A percentile compares a stretch with the other conserved stretches of the same genome.
These are phyloP conservation scores for Melanostigma gelatinosum DNA, from an alignment of 2,113 vertebrate species.

Conservation along the genomic window DNA sequence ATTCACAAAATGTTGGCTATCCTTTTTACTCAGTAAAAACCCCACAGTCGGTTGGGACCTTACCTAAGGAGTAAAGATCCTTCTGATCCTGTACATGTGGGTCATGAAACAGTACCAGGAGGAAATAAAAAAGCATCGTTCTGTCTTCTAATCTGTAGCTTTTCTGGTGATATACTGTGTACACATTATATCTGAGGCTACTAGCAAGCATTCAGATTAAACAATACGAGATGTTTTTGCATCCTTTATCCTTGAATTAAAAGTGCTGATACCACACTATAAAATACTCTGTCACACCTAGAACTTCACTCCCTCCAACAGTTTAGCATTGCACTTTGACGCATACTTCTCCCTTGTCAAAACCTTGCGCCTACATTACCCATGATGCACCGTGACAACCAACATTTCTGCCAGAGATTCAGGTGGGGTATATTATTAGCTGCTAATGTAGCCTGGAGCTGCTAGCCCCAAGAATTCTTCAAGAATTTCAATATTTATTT, in stretches of 20 bases:
- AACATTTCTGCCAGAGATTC: no score
- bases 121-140: background rate
- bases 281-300: background rate
- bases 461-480: no score
- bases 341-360: background rate
- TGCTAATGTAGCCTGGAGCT: no score
- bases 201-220: background rate
- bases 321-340: background rate
- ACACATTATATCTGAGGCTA: background rate
- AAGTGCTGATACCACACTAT: no score
- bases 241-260: background rate
- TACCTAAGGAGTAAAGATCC: background rate
- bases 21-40: background rate
- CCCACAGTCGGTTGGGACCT: background rate
- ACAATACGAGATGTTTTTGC: background rate
- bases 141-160: background rate
- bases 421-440: no score
- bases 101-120: background rate
- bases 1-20: background rate
- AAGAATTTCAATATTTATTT: background rate
- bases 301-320: background rate
- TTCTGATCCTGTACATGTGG: background rate
- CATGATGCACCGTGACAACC: no score
- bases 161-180: background rate
- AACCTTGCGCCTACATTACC: background rate